A percentile compares a stretch with the other conserved stretches of the same genome.
phyloP scores from a whole-genome alignment of 2,888 invertebrate species.

The Eutolmus rufibarbis region DNA sequence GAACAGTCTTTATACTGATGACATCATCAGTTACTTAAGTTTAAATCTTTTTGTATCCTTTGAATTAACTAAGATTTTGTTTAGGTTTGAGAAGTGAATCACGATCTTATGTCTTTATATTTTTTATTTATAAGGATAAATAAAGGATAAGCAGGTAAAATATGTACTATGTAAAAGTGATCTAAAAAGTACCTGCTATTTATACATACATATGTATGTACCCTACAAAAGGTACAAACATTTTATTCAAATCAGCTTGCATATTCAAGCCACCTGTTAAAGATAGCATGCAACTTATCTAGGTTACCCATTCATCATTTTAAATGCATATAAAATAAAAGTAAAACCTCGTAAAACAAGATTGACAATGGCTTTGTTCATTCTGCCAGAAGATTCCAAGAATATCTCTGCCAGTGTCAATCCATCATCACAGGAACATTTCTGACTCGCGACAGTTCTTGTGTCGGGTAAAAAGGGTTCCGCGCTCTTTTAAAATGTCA shows the following conservation, averaged over 20 bases:
- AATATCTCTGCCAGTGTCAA: not conserved
- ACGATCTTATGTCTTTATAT: too few relatives aligned
- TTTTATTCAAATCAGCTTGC: not conserved
- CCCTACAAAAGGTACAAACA: too few relatives aligned
- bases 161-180: too few relatives aligned
- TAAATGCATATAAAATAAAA: not conserved
- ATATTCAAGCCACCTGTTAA: not conserved
- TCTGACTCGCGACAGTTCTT: not conserved
- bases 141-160: too few relatives aligned
- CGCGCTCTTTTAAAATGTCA: not conserved
- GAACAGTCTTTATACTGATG: too few relatives aligned
- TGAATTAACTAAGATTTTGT: too few relatives aligned
- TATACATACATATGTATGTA: too few relatives aligned
- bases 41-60: too few relatives aligned
- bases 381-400: not conserved
- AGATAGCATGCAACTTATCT: not conserved
- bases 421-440: not conserved
- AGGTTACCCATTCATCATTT: not conserved
- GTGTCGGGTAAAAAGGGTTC: not conserved
- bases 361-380: not conserved
- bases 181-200: too few relatives aligned
- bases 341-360: not conserved
- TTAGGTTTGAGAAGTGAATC: too few relatives aligned
- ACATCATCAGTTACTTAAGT: too few relatives aligned
- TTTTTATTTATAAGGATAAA: too few relatives aligned